phyloP scores from a whole-genome alignment of 2,113 vertebrate species.

The Gila orcuttii region DNA sequence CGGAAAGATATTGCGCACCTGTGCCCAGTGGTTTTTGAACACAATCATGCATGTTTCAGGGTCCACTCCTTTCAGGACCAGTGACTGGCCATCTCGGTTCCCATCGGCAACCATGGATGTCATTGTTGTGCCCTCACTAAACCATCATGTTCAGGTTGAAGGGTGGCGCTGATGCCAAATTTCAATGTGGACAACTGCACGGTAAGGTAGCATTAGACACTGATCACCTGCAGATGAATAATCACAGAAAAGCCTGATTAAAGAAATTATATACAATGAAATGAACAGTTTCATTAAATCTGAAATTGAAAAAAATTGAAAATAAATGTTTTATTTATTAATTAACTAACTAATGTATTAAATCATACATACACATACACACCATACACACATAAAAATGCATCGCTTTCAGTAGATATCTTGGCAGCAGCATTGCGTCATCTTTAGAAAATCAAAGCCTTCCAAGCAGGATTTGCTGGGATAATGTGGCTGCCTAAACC shows the following conservation, averaged over 20 bases:
- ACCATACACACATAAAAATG: neutral
- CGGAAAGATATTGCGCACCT: constrained; percentile 76
- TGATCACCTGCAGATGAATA: constrained; percentile 52
- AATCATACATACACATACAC: too few species aligned
- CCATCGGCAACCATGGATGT: constrained; percentile 85
- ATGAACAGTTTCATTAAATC: neutral
- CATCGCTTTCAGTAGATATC: neutral
- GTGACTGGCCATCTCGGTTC: constrained; percentile 78
- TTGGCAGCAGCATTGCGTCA: neutral
- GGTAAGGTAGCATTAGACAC: neutral
- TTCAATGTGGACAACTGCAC: constrained; percentile 48
- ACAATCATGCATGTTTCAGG: constrained; percentile 99
- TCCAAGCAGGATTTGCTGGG: neutral
- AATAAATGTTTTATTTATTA: neutral
- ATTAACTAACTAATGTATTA: too few species aligned
- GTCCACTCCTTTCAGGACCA: constrained; percentile 89
- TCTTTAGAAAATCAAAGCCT: constrained; percentile 8
- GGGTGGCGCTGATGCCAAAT: constrained; percentile 55
- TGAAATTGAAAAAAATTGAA: neutral
- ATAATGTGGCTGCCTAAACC: neutral
- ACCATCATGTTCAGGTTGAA: constrained; percentile 63
- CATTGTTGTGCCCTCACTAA: constrained; percentile 77
- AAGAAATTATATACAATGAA: neutral
- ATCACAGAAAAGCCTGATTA: neutral
- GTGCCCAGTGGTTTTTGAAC: constrained; percentile 98